Conservation (phyloP, 2,888 invertebrate species). For the Diarsia brunnea region DNA sequence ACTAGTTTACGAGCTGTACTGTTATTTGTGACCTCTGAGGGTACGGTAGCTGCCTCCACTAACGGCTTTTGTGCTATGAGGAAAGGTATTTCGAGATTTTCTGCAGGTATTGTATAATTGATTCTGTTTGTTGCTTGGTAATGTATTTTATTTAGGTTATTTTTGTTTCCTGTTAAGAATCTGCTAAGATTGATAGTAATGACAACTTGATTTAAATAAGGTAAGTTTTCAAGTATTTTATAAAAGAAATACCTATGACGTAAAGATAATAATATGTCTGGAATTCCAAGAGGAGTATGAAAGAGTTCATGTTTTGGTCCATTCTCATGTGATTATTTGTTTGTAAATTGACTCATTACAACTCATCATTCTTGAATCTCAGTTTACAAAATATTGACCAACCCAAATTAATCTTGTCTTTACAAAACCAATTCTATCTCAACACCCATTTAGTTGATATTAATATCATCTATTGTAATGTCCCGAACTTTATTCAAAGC, state of each 20-base stretch:
- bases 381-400: slow-evolving; percentile 64
- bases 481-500: slow-evolving; percentile 74
- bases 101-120: slow-evolving; percentile 47
- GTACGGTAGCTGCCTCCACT: slow-evolving; percentile 66
- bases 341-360: slow-evolving; percentile 50
- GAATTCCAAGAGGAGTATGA: not conserved
- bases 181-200: not conserved
- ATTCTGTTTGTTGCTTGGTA: slow-evolving; percentile 14
- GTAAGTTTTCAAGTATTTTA: not conserved
- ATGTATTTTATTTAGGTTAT: not conserved
- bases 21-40: slow-evolving; percentile 87
- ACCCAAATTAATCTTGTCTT: slow-evolving; percentile 63
- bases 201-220: not conserved
- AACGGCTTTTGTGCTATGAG: slow-evolving; percentile 66
- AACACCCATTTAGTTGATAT: slow-evolving; percentile 67
- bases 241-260: not conserved
- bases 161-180: not conserved
- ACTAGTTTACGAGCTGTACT: slow-evolving; percentile 88
- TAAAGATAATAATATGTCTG: not conserved
- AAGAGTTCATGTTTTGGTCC: not conserved
- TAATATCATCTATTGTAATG: slow-evolving; percentile 76
- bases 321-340: slow-evolving; percentile 21
- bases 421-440: slow-evolving; percentile 64
- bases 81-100: slow-evolving; percentile 57
- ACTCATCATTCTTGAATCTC: slow-evolving; percentile 51